Evolutionary conservation across 2,888 invertebrate species (phyloP), one percentile per base, ranked within the genome.

Genomic region (Rhagonycha fulva): DNA sequence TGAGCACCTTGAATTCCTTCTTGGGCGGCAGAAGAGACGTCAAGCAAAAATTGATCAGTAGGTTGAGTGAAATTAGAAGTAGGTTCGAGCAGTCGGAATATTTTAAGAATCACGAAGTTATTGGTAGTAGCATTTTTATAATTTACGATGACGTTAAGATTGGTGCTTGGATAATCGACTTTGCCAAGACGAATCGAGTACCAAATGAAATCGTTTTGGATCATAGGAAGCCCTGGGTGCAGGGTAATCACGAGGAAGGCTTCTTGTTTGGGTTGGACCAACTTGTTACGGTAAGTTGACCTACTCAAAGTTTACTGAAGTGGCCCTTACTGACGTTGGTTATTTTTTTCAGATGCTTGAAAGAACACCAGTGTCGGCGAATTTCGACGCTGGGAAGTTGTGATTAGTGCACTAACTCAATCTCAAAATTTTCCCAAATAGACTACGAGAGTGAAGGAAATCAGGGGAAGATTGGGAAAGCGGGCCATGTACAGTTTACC

Each of bases 201-300:
- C 94, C 95, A 0, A 90, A 92, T 23, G 93, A 93, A 10, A 83
- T 90, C 24, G 89, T 88, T 70, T 91, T 98, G 14, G 92, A 93
- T 81, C 99, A 99, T 86, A 91, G 96, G 74, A 89, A 90, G 9
- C 89, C 92, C 12, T 99, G 98, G 99, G 86, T 91, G 77, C 93
- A 96, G 81, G 98, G 98, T n/a, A 99, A 98, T 87, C 95, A 96
- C 85, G 98, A 99, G 87, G 98, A 99, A 87, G 99, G 99, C 9
- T 95, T 98, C 84, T 91, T 99, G 24, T 93, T 91, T 82, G 99
- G 99, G 74, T 90, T 99, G 83, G 98, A 98, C 88, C 95, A 96
- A 88, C 91, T 99, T 79, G 96, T 98, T 83, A 90, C 92, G 83
- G 94, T 93, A 78, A 90, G 85, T 84, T 26, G 24, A 12, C n/a